phyloP scores from a whole-genome alignment of 2,888 invertebrate genomes.

The Torymus auratus region DNA sequence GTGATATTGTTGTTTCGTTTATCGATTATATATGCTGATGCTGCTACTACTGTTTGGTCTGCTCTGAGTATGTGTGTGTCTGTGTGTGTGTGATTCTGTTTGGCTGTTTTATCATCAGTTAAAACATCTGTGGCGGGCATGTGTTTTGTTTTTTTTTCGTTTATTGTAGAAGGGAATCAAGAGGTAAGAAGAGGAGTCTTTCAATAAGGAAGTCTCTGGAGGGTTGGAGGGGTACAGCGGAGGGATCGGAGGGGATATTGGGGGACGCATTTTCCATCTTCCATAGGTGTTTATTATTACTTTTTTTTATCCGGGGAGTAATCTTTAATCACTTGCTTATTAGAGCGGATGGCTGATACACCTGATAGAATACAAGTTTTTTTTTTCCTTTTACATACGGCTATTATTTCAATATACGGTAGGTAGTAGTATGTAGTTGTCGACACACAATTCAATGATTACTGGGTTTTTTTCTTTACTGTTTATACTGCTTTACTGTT shows the following conservation, averaged over 20 bases:
- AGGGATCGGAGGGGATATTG: conserved; percentile 57
- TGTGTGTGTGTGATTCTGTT: conserved; percentile 43
- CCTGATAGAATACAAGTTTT: conserved; percentile 77
- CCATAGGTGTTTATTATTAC: conserved; percentile 62
- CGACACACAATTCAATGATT: conserved; percentile 77
- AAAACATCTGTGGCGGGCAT: conserved; percentile 50
- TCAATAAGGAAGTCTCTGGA: not conserved
- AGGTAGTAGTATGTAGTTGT: conserved; percentile 77
- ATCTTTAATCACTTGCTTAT: conserved; percentile 74
- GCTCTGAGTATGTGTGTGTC: conserved; percentile 46
- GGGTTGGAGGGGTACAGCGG: conserved; percentile 35
- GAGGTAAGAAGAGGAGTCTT: conserved; percentile 27
- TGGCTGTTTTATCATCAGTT: conserved; percentile 30
- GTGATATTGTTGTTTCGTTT: not conserved
- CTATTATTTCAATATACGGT: conserved; percentile 77
- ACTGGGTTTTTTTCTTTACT: conserved; percentile 72
- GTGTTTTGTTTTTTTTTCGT: conserved; percentile 46
- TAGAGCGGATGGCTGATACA: conserved; percentile 76
- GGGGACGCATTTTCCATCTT: conserved; percentile 57
- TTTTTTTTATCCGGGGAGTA: conserved; percentile 55
- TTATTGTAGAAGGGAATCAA: conserved; percentile 26
- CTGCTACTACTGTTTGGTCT: conserved; percentile 49
- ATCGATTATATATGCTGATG: no score
- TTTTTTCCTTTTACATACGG: conserved; percentile 76
- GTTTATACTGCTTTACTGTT: conserved; percentile 77